These are phyloP conservation scores for Ailurus styani DNA, from an alignment of 2,113 vertebrate genomes.

Conservation along the genomic window DNA sequence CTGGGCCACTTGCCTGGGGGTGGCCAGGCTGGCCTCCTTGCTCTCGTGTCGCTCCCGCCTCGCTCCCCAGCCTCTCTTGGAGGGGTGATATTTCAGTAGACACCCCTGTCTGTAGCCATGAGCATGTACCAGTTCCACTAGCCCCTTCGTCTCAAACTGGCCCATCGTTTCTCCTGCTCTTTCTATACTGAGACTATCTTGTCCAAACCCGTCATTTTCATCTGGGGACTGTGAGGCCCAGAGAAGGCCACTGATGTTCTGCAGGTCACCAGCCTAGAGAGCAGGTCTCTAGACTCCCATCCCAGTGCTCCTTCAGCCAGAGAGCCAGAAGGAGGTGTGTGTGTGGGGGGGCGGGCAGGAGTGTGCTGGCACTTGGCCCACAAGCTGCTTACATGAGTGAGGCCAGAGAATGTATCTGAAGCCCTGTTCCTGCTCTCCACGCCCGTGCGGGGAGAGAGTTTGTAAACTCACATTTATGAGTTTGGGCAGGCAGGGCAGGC, in stretches of 20 bases:
- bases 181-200: background rate
- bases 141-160: background rate
- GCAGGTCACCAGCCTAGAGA: background rate
- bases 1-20: background rate
- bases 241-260: background rate
- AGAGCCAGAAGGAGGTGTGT: background rate
- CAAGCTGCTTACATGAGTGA: background rate
- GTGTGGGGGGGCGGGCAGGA: background rate
- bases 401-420: background rate
- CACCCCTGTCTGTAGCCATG: background rate
- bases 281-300: background rate
- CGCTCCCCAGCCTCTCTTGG: background rate
- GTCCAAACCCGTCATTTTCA: background rate
- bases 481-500: background rate
- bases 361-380: fast-evolving
- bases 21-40: background rate
- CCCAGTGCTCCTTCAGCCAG: background rate
- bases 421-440: background rate
- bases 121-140: background rate
- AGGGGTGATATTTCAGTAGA: background rate
- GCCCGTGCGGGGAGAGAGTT: background rate
- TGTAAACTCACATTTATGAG: background rate
- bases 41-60: background rate
- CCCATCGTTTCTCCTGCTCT: background rate
- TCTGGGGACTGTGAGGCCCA: background rate